Evolutionary conservation across 2,113 vertebrate species (phyloP).

Genomic region (Mastomys coucha): DNA sequence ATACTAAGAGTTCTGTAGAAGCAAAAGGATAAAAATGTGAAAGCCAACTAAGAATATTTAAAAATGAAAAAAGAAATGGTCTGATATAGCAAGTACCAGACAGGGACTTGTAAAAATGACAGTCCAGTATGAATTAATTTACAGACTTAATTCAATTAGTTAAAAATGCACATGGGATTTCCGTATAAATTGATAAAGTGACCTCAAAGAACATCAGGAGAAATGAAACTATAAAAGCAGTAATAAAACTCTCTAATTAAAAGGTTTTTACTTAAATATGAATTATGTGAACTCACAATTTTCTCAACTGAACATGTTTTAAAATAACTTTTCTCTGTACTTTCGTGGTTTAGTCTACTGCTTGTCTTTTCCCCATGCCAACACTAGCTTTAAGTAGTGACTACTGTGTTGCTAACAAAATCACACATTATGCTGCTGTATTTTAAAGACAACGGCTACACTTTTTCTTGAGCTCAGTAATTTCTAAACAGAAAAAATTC

Average conservation of each 20-base stretch:
- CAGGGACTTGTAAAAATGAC: slow-evolving; percentile 5
- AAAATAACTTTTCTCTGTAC: not conserved
- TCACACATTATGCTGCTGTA: not conserved
- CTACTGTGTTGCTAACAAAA: not conserved
- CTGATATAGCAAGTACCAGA: not conserved
- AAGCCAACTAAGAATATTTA: not conserved
- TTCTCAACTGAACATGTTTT: not conserved
- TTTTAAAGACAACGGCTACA: not conserved
- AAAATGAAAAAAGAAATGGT: not conserved
- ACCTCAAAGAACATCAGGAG: not conserved
- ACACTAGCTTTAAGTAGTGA: not conserved
- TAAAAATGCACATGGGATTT: not conserved
- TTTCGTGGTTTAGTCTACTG: not conserved
- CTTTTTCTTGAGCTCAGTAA: not conserved
- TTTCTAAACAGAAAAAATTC: not conserved
- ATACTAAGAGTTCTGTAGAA: not conserved
- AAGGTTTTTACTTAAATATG: not conserved
- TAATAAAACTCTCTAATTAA: slow-evolving; percentile 27
- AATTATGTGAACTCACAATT: not conserved
- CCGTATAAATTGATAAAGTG: slow-evolving; percentile 3
- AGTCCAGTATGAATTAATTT: slow-evolving; percentile 13
- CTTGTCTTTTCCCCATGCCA: not conserved
- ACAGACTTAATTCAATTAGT: slow-evolving; percentile 41
- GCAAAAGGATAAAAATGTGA: slow-evolving; percentile 3
- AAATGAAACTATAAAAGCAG: slow-evolving; percentile 19